Conservation (phyloP, 2,888 invertebrate species). For the Hydriomena furcata region DNA sequence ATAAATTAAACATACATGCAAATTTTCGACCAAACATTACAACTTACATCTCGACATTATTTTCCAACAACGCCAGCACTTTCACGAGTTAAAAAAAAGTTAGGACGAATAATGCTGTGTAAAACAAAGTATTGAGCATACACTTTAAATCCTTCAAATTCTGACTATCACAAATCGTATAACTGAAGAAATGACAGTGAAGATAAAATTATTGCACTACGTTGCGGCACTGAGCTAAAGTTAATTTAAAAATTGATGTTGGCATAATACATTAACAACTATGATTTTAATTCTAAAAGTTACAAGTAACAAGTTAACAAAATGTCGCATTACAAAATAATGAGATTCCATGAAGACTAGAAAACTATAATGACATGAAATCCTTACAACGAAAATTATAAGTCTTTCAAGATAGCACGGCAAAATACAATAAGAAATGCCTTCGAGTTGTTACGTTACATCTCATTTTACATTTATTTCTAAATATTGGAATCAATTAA, state of each 20-base stretch:
- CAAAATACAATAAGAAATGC: constrained; percentile 79
- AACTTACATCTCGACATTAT: constrained; percentile 70
- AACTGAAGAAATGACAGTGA: constrained; percentile 47
- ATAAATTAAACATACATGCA: constrained; percentile 78
- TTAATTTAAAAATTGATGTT: constrained; percentile 47
- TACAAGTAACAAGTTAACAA: constrained; percentile 58
- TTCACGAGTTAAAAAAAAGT: constrained; percentile 43
- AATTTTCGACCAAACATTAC: constrained; percentile 75
- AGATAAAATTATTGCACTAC: constrained; percentile 49
- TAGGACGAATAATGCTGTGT: constrained; percentile 43
- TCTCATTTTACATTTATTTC: constrained; percentile 65
- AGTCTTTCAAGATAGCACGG: constrained; percentile 81
- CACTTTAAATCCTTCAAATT: constrained; percentile 42
- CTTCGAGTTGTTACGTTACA: constrained; percentile 66
- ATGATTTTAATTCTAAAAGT: constrained; percentile 59
- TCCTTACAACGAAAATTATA: constrained; percentile 77
- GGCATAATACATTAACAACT: constrained; percentile 60
- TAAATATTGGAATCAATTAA: constrained; percentile 80
- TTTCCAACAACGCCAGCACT: constrained; percentile 70
- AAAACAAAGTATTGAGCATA: constrained; percentile 26
- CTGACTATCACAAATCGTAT: constrained; percentile 43
- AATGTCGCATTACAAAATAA: constrained; percentile 72
- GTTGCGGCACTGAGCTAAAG: constrained; percentile 60
- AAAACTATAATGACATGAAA: constrained; percentile 82
- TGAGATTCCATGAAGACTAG: constrained; percentile 82